Percentiles rank a stretch among this genome's conserved stretches.
phyloP scores from a whole-genome alignment of 1,140 invertebrate genomes.

The Zaprionus kolodkinae region DNA sequence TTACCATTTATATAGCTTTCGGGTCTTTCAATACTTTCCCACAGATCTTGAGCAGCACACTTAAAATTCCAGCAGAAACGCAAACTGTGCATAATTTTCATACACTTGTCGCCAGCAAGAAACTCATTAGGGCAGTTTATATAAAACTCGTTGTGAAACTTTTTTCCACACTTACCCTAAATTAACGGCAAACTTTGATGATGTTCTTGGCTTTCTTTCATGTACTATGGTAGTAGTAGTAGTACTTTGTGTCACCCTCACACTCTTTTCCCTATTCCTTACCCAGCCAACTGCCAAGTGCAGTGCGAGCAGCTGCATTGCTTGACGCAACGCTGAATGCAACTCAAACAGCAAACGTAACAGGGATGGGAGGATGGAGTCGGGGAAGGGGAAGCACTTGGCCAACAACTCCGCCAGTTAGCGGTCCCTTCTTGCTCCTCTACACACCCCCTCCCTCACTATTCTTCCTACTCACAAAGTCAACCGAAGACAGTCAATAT shows the following conservation, averaged over 20 bases:
- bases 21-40: conserved; percentile 3
- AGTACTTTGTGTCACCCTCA: conserved; percentile 1
- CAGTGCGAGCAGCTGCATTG: conserved; percentile 32
- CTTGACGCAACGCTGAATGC: conserved; percentile 25
- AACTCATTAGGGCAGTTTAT: conserved; percentile 73
- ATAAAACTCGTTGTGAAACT: conserved; percentile 71
- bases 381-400: background rate
- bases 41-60: conserved; percentile 13
- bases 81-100: conserved; percentile 53
- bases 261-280: background rate
- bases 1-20: conserved; percentile 46
- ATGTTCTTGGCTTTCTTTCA: conserved; percentile 30
- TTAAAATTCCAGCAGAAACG: conserved; percentile 44
- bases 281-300: conserved; percentile 40
- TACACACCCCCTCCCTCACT: conserved; percentile 8
- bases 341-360: conserved; percentile 62
- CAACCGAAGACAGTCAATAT: conserved; percentile 68
- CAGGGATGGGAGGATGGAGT: background rate
- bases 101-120: conserved; percentile 29
- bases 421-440: background rate
- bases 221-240: background rate
- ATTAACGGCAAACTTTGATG: conserved; percentile 73
- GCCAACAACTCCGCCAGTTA: conserved; percentile 7
- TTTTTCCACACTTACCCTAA: conserved; percentile 75
- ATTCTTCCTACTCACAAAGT: conserved; percentile 51